Conservation (phyloP, 1,140 invertebrate species). For the Tetraneura akinire region DNA sequence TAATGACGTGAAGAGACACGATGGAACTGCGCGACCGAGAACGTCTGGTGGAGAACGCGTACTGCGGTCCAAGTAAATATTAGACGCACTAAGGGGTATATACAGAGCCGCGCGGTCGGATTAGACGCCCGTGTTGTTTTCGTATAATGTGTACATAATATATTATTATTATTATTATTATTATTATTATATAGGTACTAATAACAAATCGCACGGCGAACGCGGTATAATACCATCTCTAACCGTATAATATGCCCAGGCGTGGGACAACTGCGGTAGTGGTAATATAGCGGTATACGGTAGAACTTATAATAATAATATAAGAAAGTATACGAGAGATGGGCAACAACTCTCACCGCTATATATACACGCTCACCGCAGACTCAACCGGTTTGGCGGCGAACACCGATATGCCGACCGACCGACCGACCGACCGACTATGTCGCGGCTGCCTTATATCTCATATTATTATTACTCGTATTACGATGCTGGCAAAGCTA, state of each 20-base stretch:
- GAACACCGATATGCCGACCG: too few relatives aligned
- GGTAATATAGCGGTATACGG: not conserved
- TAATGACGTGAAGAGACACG: not conserved
- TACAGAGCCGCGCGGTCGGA: too few relatives aligned
- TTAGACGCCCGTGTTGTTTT: not conserved
- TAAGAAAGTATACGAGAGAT: slow-evolving; percentile 31
- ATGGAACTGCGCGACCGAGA: not conserved
- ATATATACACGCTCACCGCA: slow-evolving; percentile 11
- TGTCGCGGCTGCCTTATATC: not conserved
- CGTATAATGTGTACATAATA: too few relatives aligned
- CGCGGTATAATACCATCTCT: too few relatives aligned
- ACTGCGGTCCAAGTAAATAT: not conserved
- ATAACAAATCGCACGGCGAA: not conserved
- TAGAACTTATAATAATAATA: not conserved
- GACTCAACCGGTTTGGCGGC: slow-evolving; percentile 21
- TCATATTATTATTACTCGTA: too few relatives aligned
- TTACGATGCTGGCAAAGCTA: too few relatives aligned
- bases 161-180: too few relatives aligned
- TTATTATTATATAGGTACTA: too few relatives aligned
- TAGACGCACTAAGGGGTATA: slow-evolving; percentile 4
- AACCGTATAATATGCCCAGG: too few relatives aligned
- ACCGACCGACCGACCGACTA: not conserved
- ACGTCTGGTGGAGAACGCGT: not conserved
- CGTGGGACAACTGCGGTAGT: not conserved
- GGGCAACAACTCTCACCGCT: slow-evolving; percentile 13